Evolutionary conservation across 2,113 vertebrate species (phyloP).

Genomic region (Mormyrus lacerda): DNA sequence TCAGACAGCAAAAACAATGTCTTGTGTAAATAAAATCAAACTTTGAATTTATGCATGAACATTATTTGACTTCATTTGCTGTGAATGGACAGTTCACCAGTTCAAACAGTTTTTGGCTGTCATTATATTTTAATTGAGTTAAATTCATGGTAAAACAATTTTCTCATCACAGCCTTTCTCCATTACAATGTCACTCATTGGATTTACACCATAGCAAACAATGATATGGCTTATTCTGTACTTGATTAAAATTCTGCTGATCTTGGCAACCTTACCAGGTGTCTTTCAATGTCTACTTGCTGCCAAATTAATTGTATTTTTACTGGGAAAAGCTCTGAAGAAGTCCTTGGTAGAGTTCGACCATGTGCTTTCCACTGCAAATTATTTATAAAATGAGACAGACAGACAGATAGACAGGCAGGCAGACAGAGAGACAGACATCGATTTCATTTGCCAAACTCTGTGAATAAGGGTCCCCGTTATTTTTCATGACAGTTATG

Average conservation of each 20-base stretch:
- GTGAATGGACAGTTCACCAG: neutral
- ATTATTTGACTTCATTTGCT: neutral
- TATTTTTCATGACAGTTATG: neutral
- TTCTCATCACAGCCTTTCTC: neutral
- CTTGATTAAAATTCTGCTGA: constrained; percentile 2
- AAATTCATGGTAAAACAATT: neutral
- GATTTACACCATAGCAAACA: neutral
- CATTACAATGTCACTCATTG: neutral
- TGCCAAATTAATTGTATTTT: neutral
- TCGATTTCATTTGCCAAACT: neutral
- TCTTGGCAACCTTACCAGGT: neutral
- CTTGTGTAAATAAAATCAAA: neutral
- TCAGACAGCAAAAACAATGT: neutral
- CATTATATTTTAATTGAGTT: neutral
- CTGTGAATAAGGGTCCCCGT: neutral
- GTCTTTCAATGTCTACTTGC: neutral
- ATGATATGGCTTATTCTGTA: neutral
- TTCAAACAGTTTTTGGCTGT: neutral
- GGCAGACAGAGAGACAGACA: neutral
- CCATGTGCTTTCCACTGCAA: neutral
- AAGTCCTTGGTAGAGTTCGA: neutral
- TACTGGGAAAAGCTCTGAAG: neutral
- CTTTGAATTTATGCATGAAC: neutral
- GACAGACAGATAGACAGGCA: neutral
- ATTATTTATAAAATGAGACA: neutral